Evolutionary conservation across 2,888 invertebrate genomes (phyloP).

Genomic region (Petrolisthes manimaculis): DNA sequence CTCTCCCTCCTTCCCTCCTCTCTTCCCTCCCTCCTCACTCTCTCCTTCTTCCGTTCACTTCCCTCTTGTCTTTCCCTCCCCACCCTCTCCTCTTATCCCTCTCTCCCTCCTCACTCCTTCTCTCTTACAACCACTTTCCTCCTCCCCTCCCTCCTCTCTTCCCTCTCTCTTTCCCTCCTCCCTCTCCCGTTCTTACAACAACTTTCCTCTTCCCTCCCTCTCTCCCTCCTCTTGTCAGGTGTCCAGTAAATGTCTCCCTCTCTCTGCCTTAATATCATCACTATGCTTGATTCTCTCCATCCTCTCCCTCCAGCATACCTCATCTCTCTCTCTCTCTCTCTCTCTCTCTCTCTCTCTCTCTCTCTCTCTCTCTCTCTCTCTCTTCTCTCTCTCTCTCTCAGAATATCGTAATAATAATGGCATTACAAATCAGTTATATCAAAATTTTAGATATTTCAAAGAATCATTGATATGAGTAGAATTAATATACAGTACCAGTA

Average conservation of each 20-base stretch:
- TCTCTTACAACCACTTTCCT: neutral
- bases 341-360: neutral
- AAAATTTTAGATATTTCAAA: no score
- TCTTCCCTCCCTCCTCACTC: neutral
- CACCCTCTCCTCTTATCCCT: neutral
- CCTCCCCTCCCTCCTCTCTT: neutral
- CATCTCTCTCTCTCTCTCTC: neutral
- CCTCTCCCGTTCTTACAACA: neutral
- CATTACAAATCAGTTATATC: no score
- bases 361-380: conserved; percentile 14
- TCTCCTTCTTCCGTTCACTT: neutral
- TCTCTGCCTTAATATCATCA: neutral
- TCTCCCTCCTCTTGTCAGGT: neutral
- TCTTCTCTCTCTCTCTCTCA: neutral
- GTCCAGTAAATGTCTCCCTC: neutral
- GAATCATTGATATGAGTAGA: no score
- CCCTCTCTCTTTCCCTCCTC: neutral
- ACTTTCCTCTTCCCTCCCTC: neutral
- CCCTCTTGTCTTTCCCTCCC: neutral
- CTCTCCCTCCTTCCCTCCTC: neutral
- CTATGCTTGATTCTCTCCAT: neutral
- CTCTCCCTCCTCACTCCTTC: neutral
- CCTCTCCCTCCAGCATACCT: neutral
- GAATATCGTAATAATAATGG: no score
- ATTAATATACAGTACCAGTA: no score